Evolutionary conservation across 2,888 invertebrate species (phyloP).

Genomic region (Kryphioiulus occultus): DNA sequence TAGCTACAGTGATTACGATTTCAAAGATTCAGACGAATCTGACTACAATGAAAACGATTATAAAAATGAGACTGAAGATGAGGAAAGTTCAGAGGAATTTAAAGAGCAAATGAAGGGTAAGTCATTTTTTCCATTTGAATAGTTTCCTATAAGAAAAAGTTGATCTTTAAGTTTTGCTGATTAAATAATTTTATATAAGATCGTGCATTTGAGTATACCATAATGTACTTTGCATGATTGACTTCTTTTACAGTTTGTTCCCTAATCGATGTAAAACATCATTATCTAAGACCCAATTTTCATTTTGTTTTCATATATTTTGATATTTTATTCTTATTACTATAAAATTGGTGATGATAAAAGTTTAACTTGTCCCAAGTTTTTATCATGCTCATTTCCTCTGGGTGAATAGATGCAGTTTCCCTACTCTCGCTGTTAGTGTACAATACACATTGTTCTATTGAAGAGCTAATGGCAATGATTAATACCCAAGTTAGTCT

Average conservation of each 20-base stretch:
- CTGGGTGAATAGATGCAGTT: background rate
- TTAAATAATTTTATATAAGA: too few species aligned
- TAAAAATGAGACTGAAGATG: background rate
- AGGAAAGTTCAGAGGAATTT: slow-evolving; percentile 24
- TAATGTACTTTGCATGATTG: background rate
- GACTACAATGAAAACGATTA: background rate
- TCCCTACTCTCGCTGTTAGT: slow-evolving; percentile 9
- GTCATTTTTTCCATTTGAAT: background rate
- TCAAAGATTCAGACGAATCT: slow-evolving; percentile 6
- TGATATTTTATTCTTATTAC: too few species aligned
- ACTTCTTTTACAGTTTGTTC: background rate
- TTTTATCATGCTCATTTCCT: background rate
- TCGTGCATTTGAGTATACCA: background rate
- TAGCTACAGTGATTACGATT: slow-evolving; percentile 28
- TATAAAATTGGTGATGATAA: too few species aligned
- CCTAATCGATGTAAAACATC: background rate
- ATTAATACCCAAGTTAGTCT: slow-evolving; percentile 27
- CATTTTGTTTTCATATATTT: too few species aligned
- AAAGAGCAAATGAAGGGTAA: slow-evolving; percentile 48
- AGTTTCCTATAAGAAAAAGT: too few species aligned
- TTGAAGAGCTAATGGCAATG: slow-evolving; percentile 16
- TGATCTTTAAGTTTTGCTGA: too few species aligned
- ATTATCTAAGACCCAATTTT: too few species aligned
- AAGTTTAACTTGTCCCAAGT: background rate
- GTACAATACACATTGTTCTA: slow-evolving; percentile 22